Conservation (phyloP, 2,797 vertebrate species). For the Masticophis lateralis region DNA sequence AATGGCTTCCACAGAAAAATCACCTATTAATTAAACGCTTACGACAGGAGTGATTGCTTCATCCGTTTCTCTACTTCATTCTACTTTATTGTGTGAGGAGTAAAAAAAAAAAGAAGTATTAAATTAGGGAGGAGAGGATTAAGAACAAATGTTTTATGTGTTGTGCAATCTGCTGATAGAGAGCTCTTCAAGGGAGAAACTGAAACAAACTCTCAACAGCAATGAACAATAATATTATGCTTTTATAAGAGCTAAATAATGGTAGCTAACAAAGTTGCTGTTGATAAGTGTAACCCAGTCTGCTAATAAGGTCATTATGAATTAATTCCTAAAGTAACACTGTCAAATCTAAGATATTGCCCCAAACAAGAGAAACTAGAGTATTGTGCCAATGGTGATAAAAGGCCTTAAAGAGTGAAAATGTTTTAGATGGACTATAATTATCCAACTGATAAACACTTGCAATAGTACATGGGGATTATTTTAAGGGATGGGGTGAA, state of each 20-base stretch:
- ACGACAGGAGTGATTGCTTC: conserved; percentile 6
- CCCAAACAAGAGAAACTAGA: background rate
- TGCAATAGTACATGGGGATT: background rate
- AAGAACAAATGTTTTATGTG: conserved; percentile 35
- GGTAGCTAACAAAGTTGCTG: conserved; percentile 24
- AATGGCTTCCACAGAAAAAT: background rate
- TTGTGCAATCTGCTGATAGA: conserved; percentile 16
- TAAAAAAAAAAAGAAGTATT: background rate
- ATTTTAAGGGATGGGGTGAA: background rate
- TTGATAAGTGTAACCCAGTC: background rate
- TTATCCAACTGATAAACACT: background rate
- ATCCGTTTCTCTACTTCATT: background rate
- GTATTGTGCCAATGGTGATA: background rate
- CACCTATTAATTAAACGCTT: conserved; percentile 17
- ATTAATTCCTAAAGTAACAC: background rate
- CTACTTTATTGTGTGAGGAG: conserved; percentile 1
- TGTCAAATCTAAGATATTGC: background rate
- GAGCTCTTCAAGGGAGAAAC: conserved; percentile 21
- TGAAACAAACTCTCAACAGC: conserved; percentile 31
- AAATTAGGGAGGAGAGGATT: conserved; percentile 25
- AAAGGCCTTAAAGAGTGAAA: background rate
- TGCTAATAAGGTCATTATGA: conserved; percentile 6
- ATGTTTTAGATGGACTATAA: background rate
- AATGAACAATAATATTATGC: conserved; percentile 24
- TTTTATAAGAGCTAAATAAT: conserved; percentile 29